A percentile compares a stretch with the other conserved stretches of the same genome.
Conservation (phyloP, 2,797 vertebrate species). For the Esox lucius region DNA sequence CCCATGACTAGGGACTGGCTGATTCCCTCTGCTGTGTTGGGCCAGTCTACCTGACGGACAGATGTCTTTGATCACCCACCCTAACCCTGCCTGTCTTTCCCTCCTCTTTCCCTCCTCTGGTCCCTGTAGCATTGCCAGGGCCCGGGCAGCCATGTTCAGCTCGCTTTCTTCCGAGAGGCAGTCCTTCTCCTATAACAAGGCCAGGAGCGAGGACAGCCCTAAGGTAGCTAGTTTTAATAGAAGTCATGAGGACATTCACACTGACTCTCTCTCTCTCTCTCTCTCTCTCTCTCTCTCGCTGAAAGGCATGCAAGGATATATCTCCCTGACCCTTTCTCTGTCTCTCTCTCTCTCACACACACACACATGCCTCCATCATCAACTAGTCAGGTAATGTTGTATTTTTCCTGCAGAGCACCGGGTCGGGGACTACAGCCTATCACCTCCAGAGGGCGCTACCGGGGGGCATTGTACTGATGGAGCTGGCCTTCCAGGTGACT, state of each 20-base stretch:
- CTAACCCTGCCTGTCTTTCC: not conserved
- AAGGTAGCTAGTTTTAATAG: conserved; percentile 77
- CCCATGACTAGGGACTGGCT: conserved; percentile 22
- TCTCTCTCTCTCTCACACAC: not conserved
- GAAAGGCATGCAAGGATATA: not conserved
- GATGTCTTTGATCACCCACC: not conserved
- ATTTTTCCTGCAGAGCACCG: conserved; percentile 70
- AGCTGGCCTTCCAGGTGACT: conserved; percentile 93
- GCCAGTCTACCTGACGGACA: too few relatives aligned
- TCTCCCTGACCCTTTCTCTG: not conserved
- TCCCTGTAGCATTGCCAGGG: conserved; percentile 79
- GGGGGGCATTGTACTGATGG: conserved; percentile 95
- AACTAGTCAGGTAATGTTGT: not conserved
- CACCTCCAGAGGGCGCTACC: conserved; percentile 97
- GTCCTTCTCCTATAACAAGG: conserved; percentile 90
- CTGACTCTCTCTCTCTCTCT: not conserved
- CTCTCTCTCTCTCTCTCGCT: not conserved
- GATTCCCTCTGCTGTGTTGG: conserved; percentile 29
- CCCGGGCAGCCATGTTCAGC: conserved; percentile 83
- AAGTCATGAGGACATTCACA: not conserved
- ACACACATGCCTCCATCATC: not conserved
- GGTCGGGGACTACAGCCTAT: conserved; percentile 77
- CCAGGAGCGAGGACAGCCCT: conserved; percentile 92
- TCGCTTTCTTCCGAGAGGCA: conserved; percentile 87
- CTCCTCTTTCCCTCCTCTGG: not conserved